Conservation (phyloP, 2,797 vertebrate species). For the Smutsia gigantea region DNA sequence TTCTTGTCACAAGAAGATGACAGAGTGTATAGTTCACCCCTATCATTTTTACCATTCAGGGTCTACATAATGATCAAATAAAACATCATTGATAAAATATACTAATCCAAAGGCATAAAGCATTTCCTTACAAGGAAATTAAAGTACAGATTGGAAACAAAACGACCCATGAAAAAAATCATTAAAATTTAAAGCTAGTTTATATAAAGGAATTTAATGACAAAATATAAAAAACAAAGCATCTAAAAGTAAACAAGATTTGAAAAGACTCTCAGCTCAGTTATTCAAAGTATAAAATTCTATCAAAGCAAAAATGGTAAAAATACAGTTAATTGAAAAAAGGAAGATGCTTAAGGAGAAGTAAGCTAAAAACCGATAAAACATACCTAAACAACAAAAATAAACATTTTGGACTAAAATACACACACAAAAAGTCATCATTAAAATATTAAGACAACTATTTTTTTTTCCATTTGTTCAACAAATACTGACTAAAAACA, state of each 20-base stretch:
- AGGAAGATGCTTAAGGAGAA: neutral
- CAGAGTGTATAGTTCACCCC: fast-evolving
- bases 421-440: neutral
- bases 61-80: neutral
- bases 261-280: slow-evolving; percentile 15
- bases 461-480: neutral
- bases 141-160: slow-evolving; percentile 30
- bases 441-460: neutral
- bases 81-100: neutral
- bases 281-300: slow-evolving; percentile 1
- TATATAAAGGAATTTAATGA: slow-evolving; percentile 55
- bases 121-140: slow-evolving; percentile 38
- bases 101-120: neutral
- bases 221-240: neutral
- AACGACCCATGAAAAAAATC: slow-evolving; percentile 26
- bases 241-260: slow-evolving; percentile 58
- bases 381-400: neutral
- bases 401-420: neutral
- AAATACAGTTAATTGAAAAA: slow-evolving; percentile 43
- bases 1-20: neutral
- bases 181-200: slow-evolving; percentile 61
- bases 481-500: neutral
- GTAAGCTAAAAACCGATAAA: neutral
- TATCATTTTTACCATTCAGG: neutral
- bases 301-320: slow-evolving; percentile 14